These are phyloP conservation scores for Armadillidium nasatum DNA, from an alignment of 1,140 invertebrate genomes.

Conservation along the genomic window DNA sequence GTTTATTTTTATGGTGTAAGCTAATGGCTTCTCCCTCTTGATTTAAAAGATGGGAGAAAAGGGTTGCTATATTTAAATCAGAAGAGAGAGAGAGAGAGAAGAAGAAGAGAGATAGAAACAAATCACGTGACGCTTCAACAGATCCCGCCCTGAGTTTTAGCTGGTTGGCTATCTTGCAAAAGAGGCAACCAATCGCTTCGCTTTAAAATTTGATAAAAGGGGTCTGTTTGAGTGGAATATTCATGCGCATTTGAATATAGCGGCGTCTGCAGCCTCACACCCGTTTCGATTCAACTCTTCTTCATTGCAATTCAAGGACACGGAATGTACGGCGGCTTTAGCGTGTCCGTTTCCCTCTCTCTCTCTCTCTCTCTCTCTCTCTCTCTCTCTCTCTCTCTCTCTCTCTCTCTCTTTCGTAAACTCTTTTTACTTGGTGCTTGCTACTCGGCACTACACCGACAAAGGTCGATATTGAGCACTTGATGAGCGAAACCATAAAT, in stretches of 20 bases:
- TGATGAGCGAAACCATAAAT: too few relatives aligned
- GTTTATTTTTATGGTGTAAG: not conserved
- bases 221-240: constrained; percentile 12
- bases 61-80: constrained; percentile 13
- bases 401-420: not conserved
- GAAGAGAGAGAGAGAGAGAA: not conserved
- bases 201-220: constrained; percentile 10
- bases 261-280: not conserved
- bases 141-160: not conserved
- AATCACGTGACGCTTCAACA: not conserved
- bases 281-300: not conserved
- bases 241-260: constrained; percentile 10
- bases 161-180: constrained; percentile 4
- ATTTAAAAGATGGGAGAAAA: not conserved
- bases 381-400: constrained; percentile 6
- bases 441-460: too few relatives aligned
- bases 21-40: not conserved
- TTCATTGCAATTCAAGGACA: not conserved
- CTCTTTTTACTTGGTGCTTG: too few relatives aligned
- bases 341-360: not conserved
- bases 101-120: not conserved
- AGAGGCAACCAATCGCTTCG: not conserved
- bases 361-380: not conserved
- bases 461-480: too few relatives aligned
- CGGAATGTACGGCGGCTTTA: not conserved